These are phyloP conservation scores for Cottoperca gobio DNA, from an alignment of 2,797 vertebrate species.

Conservation along the genomic window DNA sequence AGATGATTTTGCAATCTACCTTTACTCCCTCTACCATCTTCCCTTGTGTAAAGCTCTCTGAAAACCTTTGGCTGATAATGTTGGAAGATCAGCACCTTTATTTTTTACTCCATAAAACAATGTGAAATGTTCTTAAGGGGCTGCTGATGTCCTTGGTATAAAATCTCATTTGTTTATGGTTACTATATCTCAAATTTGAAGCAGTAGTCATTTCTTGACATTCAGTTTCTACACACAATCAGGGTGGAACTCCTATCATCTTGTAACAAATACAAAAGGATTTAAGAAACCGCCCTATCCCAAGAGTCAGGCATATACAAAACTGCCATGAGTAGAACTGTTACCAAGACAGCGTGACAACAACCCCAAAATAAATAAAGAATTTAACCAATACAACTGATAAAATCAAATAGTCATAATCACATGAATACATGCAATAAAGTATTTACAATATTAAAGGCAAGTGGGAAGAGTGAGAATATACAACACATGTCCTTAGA, in stretches of 20 bases:
- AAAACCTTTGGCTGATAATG: not conserved
- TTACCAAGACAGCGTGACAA: not conserved
- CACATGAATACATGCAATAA: not conserved
- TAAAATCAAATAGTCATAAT: not conserved
- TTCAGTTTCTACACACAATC: not conserved
- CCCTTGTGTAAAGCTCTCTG: not conserved
- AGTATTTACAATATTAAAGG: not conserved
- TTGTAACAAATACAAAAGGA: not conserved
- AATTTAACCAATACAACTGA: not conserved
- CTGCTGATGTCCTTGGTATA: not conserved
- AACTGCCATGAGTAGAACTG: not conserved
- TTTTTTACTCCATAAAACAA: not conserved
- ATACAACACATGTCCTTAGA: not conserved
- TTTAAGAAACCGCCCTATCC: not conserved
- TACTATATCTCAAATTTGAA: not conserved
- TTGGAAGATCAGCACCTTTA: not conserved
- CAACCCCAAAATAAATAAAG: not conserved
- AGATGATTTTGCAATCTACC: not conserved
- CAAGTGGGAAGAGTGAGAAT: not conserved
- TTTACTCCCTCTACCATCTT: not conserved
- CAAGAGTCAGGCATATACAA: not conserved
- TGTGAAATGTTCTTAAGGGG: not conserved
- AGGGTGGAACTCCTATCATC: not conserved
- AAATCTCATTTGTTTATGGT: constrained; percentile 1
- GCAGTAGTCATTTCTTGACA: not conserved